Percentiles rank a stretch among this genome's conserved stretches.
Conservation (phyloP, 1,140 invertebrate genomes). For the Trachymyrmex septentrionalis region DNA sequence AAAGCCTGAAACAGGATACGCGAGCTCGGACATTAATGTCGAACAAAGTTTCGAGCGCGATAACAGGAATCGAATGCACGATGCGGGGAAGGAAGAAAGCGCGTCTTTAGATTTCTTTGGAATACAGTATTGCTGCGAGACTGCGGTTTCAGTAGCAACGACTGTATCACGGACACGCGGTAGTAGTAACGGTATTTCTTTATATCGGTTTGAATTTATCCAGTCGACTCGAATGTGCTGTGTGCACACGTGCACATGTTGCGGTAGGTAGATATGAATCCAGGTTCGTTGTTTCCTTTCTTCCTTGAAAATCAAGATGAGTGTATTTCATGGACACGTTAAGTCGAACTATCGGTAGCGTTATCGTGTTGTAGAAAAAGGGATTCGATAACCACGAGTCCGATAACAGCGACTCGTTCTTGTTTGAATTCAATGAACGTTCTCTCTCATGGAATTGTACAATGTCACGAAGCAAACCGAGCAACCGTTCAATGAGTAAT, state of each 20-base stretch:
- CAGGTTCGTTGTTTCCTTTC: slow-evolving; percentile 17
- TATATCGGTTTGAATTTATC: slow-evolving; percentile 75
- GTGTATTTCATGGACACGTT: slow-evolving; percentile 37
- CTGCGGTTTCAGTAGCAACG: slow-evolving; percentile 73
- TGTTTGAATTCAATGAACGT: not conserved
- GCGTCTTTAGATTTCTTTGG: not conserved
- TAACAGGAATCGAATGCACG: slow-evolving; percentile 29
- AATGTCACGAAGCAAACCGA: not conserved
- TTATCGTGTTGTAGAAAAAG: slow-evolving; percentile 51
- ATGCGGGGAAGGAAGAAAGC: slow-evolving; percentile 23
- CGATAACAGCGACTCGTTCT: slow-evolving; percentile 10
- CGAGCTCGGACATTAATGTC: slow-evolving; percentile 25
- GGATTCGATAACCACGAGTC: not conserved
- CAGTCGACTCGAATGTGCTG: slow-evolving; percentile 54
- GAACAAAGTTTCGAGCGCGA: slow-evolving; percentile 22
- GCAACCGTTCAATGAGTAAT: not conserved
- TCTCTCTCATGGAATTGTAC: not conserved
- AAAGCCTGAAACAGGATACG: slow-evolving; percentile 9
- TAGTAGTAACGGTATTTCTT: slow-evolving; percentile 71
- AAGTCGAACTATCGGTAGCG: not conserved
- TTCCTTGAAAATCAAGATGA: slow-evolving; percentile 69
- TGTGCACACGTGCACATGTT: slow-evolving; percentile 19
- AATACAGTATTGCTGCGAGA: slow-evolving; percentile 29
- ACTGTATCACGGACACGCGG: slow-evolving; percentile 65
- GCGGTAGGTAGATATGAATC: not conserved